phyloP scores from a whole-genome alignment of 2,888 invertebrate genomes.

The Seira sanloemensis region DNA sequence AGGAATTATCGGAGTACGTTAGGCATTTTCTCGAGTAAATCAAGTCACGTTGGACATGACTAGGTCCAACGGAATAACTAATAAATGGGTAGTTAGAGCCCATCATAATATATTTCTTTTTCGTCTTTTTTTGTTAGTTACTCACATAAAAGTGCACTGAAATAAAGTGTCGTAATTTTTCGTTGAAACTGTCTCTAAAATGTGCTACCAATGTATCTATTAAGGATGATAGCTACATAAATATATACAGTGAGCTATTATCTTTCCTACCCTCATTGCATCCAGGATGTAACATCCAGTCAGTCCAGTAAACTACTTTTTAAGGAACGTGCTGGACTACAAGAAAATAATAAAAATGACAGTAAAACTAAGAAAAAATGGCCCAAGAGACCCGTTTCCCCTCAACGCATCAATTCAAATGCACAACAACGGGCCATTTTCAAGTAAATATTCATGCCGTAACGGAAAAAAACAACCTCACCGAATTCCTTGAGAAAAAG shows the following conservation, averaged over 20 bases:
- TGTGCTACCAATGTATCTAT: too few relatives aligned
- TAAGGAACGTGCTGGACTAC: neutral
- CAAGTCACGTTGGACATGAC: too few relatives aligned
- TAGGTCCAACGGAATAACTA: too few relatives aligned
- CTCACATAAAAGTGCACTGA: neutral
- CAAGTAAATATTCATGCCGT: neutral
- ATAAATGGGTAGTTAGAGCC: too few relatives aligned
- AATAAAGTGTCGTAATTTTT: neutral
- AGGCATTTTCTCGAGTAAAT: too few relatives aligned
- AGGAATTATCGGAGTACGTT: too few relatives aligned
- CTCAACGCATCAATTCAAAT: neutral
- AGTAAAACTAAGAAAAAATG: conserved; percentile 24
- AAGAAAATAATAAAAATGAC: conserved; percentile 17
- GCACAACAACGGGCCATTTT: neutral
- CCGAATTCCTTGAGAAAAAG: neutral
- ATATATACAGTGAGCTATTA: too few relatives aligned
- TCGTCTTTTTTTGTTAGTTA: neutral
- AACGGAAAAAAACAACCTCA: neutral
- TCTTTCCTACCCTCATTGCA: too few relatives aligned
- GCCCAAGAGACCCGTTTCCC: conserved; percentile 33
- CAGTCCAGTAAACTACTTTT: neutral
- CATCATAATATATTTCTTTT: too few relatives aligned
- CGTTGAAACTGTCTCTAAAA: neutral
- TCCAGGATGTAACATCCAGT: neutral
- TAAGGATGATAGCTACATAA: too few relatives aligned